These are phyloP conservation scores for Limenitis camilla DNA, from an alignment of 2,888 invertebrate genomes.

Conservation along the genomic window DNA sequence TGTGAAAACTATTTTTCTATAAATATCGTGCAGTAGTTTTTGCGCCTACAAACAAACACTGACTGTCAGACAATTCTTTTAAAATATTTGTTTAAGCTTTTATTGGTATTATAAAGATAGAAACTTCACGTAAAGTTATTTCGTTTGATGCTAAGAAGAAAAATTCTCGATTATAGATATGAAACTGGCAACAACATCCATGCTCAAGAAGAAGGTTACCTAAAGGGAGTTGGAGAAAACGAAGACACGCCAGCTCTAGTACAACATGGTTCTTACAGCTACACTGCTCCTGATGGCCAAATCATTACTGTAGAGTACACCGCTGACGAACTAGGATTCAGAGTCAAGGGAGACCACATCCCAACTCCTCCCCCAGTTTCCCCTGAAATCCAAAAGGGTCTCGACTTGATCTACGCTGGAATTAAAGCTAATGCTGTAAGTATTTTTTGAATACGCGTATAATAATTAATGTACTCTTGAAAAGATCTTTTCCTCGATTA, in stretches of 20 bases:
- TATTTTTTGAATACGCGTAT: background rate
- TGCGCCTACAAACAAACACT: too few relatives aligned
- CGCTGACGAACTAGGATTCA: conserved; percentile 88
- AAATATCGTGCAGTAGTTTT: too few relatives aligned
- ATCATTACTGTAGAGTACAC: conserved; percentile 84
- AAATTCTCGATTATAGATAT: conserved; percentile 70
- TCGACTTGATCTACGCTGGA: conserved; percentile 90
- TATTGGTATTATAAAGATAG: too few relatives aligned
- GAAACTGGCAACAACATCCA: conserved; percentile 89
- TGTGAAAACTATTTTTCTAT: too few relatives aligned
- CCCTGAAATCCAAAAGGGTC: conserved; percentile 88
- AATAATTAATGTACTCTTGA: background rate
- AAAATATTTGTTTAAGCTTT: too few relatives aligned
- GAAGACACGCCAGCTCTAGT: conserved; percentile 77
- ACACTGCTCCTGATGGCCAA: conserved; percentile 86
- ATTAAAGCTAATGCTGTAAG: conserved; percentile 76
- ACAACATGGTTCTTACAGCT: conserved; percentile 85
- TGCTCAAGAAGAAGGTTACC: conserved; percentile 84
- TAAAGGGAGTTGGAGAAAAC: conserved; percentile 80
- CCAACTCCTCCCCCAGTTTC: conserved; percentile 90
- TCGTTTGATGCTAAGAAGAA: too few relatives aligned
- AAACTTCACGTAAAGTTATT: too few relatives aligned
- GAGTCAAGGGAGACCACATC: conserved; percentile 85
- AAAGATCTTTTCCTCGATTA: background rate
- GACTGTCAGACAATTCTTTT: too few relatives aligned